These are phyloP conservation scores for Drosophila nebulosa DNA, from an alignment of 1,140 invertebrate genomes.

Conservation along the genomic window DNA sequence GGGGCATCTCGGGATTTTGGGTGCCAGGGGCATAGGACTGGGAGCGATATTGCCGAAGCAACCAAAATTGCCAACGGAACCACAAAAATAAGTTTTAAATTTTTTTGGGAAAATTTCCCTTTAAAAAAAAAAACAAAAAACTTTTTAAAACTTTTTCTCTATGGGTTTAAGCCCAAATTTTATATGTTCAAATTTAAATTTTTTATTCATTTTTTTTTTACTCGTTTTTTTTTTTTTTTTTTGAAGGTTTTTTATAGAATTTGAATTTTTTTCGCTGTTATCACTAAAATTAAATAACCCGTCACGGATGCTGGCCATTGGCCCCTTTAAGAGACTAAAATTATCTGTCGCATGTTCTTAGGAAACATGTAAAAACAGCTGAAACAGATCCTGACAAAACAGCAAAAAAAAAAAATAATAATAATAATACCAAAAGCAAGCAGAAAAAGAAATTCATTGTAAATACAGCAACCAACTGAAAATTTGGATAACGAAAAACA, in stretches of 20 bases:
- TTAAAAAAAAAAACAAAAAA: too few relatives aligned
- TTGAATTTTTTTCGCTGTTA: slow-evolving; percentile 42
- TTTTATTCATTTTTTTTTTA: not conserved
- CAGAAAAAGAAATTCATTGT: slow-evolving; percentile 14
- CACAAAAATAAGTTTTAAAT: slow-evolving; percentile 21
- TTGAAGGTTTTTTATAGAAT: not conserved
- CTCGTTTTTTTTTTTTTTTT: not conserved
- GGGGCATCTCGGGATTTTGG: not conserved
- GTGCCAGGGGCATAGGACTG: slow-evolving; percentile 40
- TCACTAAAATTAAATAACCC: slow-evolving; percentile 57
- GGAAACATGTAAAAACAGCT: slow-evolving; percentile 32
- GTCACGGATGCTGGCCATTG: not conserved
- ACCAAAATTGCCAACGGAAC: slow-evolving; percentile 39
- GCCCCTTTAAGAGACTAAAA: not conserved
- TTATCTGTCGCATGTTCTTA: slow-evolving; percentile 7
- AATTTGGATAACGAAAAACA: slow-evolving; percentile 11
- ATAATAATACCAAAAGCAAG: not conserved
- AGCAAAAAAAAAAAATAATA: slow-evolving; percentile 5
- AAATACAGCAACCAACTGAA: slow-evolving; percentile 16
- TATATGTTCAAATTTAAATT: not conserved
- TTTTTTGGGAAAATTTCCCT: not conserved
- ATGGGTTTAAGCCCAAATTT: not conserved
- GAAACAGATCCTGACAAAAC: too few relatives aligned
- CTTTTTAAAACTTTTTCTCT: too few relatives aligned
- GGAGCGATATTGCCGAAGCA: not conserved